Conservation (phyloP, 2,888 invertebrate genomes). For the Eupithecia abbreviata region DNA sequence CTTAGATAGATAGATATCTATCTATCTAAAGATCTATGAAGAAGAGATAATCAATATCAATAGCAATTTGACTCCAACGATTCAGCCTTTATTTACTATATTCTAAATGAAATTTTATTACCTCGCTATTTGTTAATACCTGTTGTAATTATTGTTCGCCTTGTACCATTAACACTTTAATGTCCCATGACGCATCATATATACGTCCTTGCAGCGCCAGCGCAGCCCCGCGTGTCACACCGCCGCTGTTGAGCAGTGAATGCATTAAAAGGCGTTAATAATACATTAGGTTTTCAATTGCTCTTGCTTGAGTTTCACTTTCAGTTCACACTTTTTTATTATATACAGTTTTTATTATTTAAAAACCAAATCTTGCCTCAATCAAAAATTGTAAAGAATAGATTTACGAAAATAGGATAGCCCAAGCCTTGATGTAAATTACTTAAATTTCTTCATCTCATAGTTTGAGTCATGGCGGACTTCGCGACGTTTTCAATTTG, state of each 20-base stretch:
- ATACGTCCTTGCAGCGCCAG: too few relatives aligned
- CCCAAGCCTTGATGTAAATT: not conserved
- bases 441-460: not conserved
- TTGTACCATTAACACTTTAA: not conserved
- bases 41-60: too few relatives aligned
- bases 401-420: not conserved
- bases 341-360: too few relatives aligned
- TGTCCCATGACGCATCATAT: too few relatives aligned
- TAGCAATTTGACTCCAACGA: slow-evolving; percentile 16
- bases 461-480: not conserved
- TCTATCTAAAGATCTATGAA: too few relatives aligned
- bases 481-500: not conserved
- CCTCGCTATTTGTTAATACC: slow-evolving; percentile 13
- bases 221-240: too few relatives aligned
- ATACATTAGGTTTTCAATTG: slow-evolving; percentile 17
- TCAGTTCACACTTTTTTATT: too few relatives aligned
- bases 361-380: not conserved
- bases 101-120: slow-evolving; percentile 34
- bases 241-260: too few relatives aligned
- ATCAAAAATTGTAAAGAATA: not conserved
- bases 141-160: slow-evolving; percentile 28
- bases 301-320: not conserved
- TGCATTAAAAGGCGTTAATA: slow-evolving; percentile 26
- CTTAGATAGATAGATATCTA: too few relatives aligned
- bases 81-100: slow-evolving; percentile 42